Evolutionary conservation across 2,888 invertebrate species (phyloP).

Genomic region (Zaprionus lineosus): DNA sequence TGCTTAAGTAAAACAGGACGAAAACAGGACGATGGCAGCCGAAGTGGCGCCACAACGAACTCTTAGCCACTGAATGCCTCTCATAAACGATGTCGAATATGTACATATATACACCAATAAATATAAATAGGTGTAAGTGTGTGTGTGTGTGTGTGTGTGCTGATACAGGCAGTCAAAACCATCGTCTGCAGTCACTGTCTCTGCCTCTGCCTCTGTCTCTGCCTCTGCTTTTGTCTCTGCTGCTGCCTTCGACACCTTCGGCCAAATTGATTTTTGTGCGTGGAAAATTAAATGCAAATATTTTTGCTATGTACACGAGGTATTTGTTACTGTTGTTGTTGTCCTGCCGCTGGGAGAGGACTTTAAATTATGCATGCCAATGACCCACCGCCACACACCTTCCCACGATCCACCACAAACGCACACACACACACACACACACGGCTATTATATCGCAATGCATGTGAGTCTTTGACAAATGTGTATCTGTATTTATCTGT

Average conservation of each 20-base stretch:
- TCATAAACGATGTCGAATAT: constrained; percentile 17
- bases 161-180: constrained; percentile 7
- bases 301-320: constrained; percentile 41
- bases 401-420: too few species aligned
- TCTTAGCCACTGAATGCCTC: constrained; percentile 11
- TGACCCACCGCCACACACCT: too few species aligned
- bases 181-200: too few species aligned
- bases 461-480: constrained; percentile 1
- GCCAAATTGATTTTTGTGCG: constrained; percentile 60
- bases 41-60: constrained; percentile 33
- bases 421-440: too few species aligned
- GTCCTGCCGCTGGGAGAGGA: constrained; percentile 10
- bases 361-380: constrained; percentile 58
- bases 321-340: constrained; percentile 8
- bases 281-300: constrained; percentile 65
- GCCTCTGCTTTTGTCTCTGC: too few species aligned
- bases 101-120: background rate
- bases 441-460: too few species aligned
- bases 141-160: background rate
- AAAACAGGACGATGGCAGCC: too few species aligned
- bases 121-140: constrained; percentile 20
- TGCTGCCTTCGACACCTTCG: constrained; percentile 61
- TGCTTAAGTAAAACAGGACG: constrained; percentile 35
- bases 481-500: background rate
- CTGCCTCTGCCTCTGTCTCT: too few species aligned